Conservation (phyloP, 2,797 vertebrate species). For the Lacerta agilis region DNA sequence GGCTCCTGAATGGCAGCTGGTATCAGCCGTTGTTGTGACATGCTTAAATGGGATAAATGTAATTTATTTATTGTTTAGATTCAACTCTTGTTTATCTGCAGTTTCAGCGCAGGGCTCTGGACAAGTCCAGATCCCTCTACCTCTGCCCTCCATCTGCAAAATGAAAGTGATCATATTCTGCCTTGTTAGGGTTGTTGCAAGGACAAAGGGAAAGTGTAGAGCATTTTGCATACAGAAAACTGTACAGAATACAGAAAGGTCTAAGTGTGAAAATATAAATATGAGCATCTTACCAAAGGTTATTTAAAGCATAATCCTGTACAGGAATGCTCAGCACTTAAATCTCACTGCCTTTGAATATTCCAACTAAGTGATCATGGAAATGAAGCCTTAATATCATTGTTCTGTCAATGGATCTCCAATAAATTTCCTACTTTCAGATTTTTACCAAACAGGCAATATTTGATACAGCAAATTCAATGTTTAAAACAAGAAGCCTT, state of each 20-base stretch:
- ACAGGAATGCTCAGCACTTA: neutral
- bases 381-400: neutral
- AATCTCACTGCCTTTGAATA: neutral
- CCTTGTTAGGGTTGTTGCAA: neutral
- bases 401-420: fast-evolving
- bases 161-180: neutral
- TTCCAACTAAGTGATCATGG: neutral
- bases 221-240: neutral
- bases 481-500: constrained; percentile 8
- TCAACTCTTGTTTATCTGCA: neutral
- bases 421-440: neutral
- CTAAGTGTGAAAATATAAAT: neutral
- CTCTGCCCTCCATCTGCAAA: neutral
- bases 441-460: constrained; percentile 22
- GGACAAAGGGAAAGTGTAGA: neutral
- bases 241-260: too few relatives aligned
- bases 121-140: neutral
- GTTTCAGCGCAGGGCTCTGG: neutral
- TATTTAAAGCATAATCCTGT: neutral
- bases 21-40: too few relatives aligned
- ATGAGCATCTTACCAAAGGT: neutral
- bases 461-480: constrained; percentile 3
- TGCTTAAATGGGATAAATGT: too few relatives aligned
- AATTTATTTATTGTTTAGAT: neutral
- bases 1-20: too few relatives aligned